Conservation (phyloP, 2,113 vertebrate genomes). For the Fregetta grallaria region DNA sequence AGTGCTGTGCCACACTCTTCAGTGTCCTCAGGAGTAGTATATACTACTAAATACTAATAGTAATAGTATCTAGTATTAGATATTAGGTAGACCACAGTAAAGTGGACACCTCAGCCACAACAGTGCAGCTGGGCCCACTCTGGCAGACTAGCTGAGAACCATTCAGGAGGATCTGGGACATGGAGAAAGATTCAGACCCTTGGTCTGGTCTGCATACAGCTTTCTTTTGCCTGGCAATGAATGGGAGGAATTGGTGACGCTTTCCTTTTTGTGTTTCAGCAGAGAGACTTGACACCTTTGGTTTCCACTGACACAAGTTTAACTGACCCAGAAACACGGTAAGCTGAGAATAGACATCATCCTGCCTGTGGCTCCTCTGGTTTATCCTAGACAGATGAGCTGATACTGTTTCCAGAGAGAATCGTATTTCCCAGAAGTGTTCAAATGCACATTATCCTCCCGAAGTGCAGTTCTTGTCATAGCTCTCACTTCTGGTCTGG, state of each 20-base stretch:
- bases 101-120: not conserved
- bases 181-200: not conserved
- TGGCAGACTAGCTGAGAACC: not conserved
- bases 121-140: not conserved
- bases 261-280: not conserved
- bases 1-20: not conserved
- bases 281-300: not conserved
- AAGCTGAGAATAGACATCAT: not conserved
- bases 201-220: not conserved
- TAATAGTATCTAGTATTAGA: not conserved
- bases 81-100: not conserved
- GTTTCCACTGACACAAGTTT: not conserved
- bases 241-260: not conserved
- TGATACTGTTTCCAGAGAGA: not conserved
- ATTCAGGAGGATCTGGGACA: not conserved
- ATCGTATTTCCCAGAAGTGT: not conserved
- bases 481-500: not conserved
- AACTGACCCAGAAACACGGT: not conserved
- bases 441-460: not conserved
- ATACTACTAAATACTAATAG: not conserved
- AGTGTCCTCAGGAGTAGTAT: not conserved
- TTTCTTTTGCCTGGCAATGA: not conserved
- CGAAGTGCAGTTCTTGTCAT: not conserved
- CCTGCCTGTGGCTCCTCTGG: not conserved
- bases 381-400: not conserved